Conservation (phyloP, 1,140 invertebrate species). For the Paramacrobiotus metropolitanus region DNA sequence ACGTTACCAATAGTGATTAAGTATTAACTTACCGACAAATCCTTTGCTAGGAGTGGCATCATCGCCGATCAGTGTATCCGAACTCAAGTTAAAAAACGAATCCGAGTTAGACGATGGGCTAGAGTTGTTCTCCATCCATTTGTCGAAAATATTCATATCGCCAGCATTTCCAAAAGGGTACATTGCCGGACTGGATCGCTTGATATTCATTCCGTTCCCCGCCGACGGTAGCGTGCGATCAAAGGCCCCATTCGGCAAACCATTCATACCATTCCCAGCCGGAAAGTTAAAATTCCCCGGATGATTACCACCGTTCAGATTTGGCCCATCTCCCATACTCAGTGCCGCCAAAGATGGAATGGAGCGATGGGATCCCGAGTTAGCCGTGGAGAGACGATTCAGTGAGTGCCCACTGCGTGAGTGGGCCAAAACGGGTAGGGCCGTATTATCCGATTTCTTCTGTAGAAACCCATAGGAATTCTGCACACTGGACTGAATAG, state of each 20-base stretch:
- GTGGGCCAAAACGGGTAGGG: neutral
- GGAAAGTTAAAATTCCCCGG: no score
- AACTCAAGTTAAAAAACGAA: neutral
- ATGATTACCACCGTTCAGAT: no score
- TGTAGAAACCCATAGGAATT: conserved; percentile 88
- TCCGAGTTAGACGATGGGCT: neutral
- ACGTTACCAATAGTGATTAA: no score
- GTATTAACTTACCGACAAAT: neutral
- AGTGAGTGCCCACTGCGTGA: neutral
- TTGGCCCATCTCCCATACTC: neutral
- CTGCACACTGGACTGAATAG: conserved; percentile 71
- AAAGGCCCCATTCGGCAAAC: no score
- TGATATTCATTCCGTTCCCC: no score
- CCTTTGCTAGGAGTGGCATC: neutral
- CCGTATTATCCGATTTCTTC: conserved; percentile 33
- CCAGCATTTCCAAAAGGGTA: no score
- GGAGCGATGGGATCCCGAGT: neutral
- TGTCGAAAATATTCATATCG: no score
- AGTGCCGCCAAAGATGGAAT: neutral
- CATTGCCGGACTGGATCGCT: no score
- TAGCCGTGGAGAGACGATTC: neutral
- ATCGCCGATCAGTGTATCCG: neutral
- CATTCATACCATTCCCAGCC: no score
- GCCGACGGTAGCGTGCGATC: no score
- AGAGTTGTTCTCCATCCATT: neutral